Percentiles rank a stretch among this genome's conserved stretches.
These are phyloP conservation scores for Limosa lapponica DNA, from an alignment of 2,797 vertebrate genomes.

Conservation along the genomic window DNA sequence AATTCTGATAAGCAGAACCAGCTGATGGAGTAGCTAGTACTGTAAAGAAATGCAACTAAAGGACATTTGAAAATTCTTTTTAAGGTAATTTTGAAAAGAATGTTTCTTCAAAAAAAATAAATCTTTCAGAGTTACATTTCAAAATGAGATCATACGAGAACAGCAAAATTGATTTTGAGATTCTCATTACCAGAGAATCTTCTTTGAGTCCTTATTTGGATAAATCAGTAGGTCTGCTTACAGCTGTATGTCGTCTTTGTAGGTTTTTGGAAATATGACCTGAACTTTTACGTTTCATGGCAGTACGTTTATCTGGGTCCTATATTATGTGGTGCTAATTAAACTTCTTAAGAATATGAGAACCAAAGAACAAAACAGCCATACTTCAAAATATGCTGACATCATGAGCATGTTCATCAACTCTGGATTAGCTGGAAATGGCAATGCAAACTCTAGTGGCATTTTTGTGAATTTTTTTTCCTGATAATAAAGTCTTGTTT, in stretches of 20 bases:
- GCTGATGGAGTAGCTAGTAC: neutral
- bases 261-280: neutral
- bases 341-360: neutral
- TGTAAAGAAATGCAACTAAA: neutral
- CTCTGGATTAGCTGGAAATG: neutral
- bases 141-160: neutral
- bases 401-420: neutral
- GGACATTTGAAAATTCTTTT: neutral
- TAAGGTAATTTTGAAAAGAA: neutral
- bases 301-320: neutral
- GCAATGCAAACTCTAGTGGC: neutral
- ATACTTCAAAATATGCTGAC: neutral
- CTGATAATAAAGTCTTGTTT: neutral
- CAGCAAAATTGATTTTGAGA: neutral
- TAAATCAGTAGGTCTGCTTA: neutral
- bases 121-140: neutral
- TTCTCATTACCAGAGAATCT: neutral
- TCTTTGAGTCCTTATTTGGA: neutral
- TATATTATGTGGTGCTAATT: neutral
- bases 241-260: neutral
- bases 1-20: conserved; percentile 10
- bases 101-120: neutral
- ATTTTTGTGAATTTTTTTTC: neutral
- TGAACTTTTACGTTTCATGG: neutral
- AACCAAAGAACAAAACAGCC: neutral